These are phyloP conservation scores for Periophthalmodon schlosseri DNA, from an alignment of 2,113 vertebrate species.

Conservation along the genomic window DNA sequence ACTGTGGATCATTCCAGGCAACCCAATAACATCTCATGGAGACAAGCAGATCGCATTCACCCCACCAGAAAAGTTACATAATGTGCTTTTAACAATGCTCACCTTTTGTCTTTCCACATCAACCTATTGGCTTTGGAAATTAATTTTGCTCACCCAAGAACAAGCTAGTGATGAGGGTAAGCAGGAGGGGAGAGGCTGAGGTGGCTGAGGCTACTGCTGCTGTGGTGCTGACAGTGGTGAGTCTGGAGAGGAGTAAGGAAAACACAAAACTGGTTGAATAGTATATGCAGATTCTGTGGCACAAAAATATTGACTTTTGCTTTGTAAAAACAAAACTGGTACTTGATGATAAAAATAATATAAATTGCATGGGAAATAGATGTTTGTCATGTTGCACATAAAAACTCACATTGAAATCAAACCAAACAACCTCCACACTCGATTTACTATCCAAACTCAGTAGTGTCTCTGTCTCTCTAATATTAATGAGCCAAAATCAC, in stretches of 20 bases:
- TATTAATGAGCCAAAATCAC: conserved; percentile 28
- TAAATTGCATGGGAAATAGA: not conserved
- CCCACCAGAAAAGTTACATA: too few species aligned
- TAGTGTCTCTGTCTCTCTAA: not conserved
- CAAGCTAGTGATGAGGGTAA: too few species aligned
- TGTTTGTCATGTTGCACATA: not conserved
- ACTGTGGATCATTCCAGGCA: too few species aligned
- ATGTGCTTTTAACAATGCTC: too few species aligned
- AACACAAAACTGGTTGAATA: not conserved
- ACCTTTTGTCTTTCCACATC: too few species aligned
- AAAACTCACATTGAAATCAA: not conserved
- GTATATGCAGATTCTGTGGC: not conserved
- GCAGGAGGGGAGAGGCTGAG: too few species aligned
- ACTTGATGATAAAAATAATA: not conserved
- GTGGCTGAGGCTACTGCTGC: too few species aligned
- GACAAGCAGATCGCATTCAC: too few species aligned
- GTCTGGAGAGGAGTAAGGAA: not conserved
- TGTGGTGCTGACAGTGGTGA: too few species aligned
- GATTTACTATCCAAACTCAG: conserved; percentile 10
- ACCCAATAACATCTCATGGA: too few species aligned
- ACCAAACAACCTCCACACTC: not conserved
- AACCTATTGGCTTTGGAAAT: too few species aligned
- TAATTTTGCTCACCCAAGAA: too few species aligned
- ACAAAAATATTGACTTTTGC: not conserved
- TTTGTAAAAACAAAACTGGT: not conserved